These are phyloP conservation scores for Adelphocoris suturalis DNA, from an alignment of 2,888 invertebrate genomes.

Conservation along the genomic window DNA sequence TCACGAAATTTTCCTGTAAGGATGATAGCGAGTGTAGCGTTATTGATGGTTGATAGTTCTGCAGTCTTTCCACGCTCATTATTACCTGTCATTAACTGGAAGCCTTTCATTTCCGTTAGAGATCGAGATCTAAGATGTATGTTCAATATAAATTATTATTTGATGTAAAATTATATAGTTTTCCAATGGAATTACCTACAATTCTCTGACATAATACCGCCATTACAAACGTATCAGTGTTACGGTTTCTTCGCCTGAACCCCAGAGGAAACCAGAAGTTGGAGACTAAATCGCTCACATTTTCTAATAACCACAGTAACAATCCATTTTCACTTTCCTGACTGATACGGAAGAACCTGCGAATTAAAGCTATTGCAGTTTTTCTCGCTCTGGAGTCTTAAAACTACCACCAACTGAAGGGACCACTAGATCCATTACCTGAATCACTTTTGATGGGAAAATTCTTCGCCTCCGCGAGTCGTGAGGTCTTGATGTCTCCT, in stretches of 20 bases:
- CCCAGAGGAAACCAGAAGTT: background rate
- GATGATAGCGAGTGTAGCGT: no score
- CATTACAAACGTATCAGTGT: background rate
- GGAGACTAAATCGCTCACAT: background rate
- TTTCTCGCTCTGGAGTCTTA: background rate
- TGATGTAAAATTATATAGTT: background rate
- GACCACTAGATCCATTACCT: background rate
- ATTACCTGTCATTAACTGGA: background rate
- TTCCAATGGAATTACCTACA: background rate
- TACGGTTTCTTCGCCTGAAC: background rate
- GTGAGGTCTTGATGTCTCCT: slow-evolving; percentile 11
- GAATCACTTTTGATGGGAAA: slow-evolving; percentile 35
- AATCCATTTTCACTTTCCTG: slow-evolving; percentile 1
- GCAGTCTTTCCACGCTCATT: no score
- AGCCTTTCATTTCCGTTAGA: background rate
- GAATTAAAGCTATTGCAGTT: background rate
- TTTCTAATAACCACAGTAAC: slow-evolving; percentile 16
- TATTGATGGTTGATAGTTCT: background rate
- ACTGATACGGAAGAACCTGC: background rate
- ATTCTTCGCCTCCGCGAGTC: background rate
- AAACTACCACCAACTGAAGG: background rate
- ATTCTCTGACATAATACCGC: background rate
- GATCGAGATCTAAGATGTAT: background rate
- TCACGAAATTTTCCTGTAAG: no score
- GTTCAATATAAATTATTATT: background rate